A percentile compares a stretch with the other conserved stretches of the same genome.
Evolutionary conservation across 2,888 invertebrate genomes (phyloP).

Genomic region (Volucella inflata): DNA sequence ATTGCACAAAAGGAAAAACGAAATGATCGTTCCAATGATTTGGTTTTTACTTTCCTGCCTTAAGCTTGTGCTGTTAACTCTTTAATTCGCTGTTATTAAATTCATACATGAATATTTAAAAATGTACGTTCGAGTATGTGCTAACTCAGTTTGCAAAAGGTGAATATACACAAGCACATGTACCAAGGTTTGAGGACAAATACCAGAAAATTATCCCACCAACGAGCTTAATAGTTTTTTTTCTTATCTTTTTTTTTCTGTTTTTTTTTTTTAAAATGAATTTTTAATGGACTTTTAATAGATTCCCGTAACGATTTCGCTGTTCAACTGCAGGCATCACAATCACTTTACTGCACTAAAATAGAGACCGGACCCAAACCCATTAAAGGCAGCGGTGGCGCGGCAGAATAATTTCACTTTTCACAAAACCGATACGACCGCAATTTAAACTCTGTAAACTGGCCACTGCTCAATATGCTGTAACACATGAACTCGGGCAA

Average conservation of each 20-base stretch:
- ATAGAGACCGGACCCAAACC: not conserved
- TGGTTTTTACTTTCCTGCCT: no score
- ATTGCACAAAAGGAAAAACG: no score
- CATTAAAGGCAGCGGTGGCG: not conserved
- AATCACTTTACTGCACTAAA: not conserved
- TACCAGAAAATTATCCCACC: constrained; percentile 21
- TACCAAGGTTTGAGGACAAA: not conserved
- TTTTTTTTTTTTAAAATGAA: constrained; percentile 34
- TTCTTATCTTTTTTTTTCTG: no score
- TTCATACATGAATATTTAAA: no score
- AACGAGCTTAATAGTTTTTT: constrained; percentile 21
- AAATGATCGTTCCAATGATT: no score
- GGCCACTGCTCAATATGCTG: not conserved
- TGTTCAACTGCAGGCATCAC: constrained; percentile 33
- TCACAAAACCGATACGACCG: constrained; percentile 10
- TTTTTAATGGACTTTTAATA: constrained; percentile 62
- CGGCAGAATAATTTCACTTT: constrained; percentile 9
- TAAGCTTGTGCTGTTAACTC: no score
- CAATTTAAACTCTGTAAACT: not conserved
- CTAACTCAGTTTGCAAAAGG: not conserved
- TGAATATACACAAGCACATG: not conserved
- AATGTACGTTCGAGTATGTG: no score
- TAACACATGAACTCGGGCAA: constrained; percentile 46
- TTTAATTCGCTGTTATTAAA: no score
- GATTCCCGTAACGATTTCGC: constrained; percentile 21